Base-by-base conservation (phyloP, 1,140 invertebrate genomes). In the Bombus polaris region DNA sequence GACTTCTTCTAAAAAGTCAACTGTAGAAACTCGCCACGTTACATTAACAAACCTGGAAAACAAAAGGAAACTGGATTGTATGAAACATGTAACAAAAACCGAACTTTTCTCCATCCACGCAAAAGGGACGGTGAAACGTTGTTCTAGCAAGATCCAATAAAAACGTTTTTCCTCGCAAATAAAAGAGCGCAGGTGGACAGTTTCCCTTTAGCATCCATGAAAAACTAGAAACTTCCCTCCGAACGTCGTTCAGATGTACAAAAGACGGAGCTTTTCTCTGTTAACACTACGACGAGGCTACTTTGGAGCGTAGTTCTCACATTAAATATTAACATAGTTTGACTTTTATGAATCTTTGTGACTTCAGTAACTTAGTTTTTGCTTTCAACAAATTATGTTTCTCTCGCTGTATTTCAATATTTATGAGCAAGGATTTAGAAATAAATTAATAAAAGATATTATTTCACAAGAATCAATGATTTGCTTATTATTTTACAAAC, bases 141-240 rank as follows among this genome's bases (percentile, higher is more conserved):
- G 25, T 35, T 42, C 57, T 42, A 66, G 39, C 57, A 62, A 65
- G 57, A 65, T 22, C 28, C 74, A 59, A 42, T 78, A 62, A 77
- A 77, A 65, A 78, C 15, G 22, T 18, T 28, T 62, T n/a, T 57
- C 35, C 15, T 78, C 8, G 75, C 59, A 65, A 78, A 78, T 28
- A 32, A 32, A 78, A 35, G 28, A 39, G 57, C 8, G 22, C n/a
- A 32, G 8, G 37, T 65, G 28, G 37, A 65, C 75, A 42, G 59
- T 65, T 65, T 42, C 28, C 37, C 59, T 62, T 78, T 62, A 59
- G 15, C 37, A 32, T 22, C 57, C 9, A n/a, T n/a, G 28, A 77
- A 77, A 62, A 62, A 62, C 37, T 28, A 9, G 28, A 25, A 42
- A 65, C 6, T 57, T 62, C 25, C 10, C n/a, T 32, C 25, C 8